Base-by-base conservation (phyloP, 1,140 invertebrate genomes). In the Drosophila sturtevanti region DNA sequence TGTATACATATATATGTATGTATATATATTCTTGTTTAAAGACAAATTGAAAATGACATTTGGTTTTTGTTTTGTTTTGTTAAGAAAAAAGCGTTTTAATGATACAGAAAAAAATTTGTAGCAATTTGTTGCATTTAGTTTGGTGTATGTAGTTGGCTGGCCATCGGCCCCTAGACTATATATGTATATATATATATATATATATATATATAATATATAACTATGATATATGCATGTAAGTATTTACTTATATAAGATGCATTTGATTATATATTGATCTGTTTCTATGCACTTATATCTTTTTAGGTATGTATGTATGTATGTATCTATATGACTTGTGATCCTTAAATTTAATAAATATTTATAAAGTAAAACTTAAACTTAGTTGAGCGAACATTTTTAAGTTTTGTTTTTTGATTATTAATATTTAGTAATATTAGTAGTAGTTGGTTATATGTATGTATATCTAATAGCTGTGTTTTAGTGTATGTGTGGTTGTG, bases 111-210 rank as follows among this genome's bases (percentile, higher is more conserved):
- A 82, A 79, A 86, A 86, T 86, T 86, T 86, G 81, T 86, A 86
- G 78, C 81, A 86, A 86, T 86, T 86, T 86, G 81, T 86, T 85
- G 81, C 81, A 86, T 86, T 86, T 86, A 86, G 81, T 86, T 86
- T 86, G 82, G 78, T 87, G 82, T 86, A 70, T 82, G 66, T 86
- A 87, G 82, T 87, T 85, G 58, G 59, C 82, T 82, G 82, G 82
- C 81, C 74, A 63, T 59, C 44, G 79, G 82, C 82, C 82, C 75
- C 71, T 81, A 77, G 37, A 73, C 72, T 77, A 85, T 68, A 16
- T 77, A 61, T 79, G 70, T 74, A 67, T 68, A 52, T 75, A 63
- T 34, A 55, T 66, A 55, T 58, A 58, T 27, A 44, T 55, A 61
- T 74, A 66, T 68, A 51, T 75, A 66, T 34, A 54, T 65, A 55